Conservation (phyloP, 2,888 invertebrate genomes). For the Chaetogeoica ovagalla region DNA sequence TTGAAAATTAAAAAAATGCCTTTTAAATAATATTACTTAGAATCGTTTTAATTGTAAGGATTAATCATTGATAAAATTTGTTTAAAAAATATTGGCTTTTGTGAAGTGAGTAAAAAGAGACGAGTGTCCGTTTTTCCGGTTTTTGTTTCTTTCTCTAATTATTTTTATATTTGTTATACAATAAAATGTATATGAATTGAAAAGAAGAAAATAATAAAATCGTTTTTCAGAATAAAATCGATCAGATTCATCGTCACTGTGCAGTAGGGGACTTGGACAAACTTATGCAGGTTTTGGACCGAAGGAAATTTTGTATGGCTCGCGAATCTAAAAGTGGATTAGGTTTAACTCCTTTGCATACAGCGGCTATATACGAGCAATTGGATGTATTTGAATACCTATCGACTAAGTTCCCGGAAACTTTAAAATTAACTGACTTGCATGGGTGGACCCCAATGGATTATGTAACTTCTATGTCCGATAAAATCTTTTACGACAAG, state of each 20-base stretch:
- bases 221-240: slow-evolving; percentile 77
- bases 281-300: slow-evolving; percentile 80
- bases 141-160: no score
- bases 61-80: no score
- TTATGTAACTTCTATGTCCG: slow-evolving; percentile 80
- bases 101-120: no score
- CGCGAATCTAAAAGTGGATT: slow-evolving; percentile 80
- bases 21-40: no score
- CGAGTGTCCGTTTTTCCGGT: no score
- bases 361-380: slow-evolving; percentile 82
- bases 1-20: no score
- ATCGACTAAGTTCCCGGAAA: slow-evolving; percentile 79
- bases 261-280: slow-evolving; percentile 81
- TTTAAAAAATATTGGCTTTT: no score
- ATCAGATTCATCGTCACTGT: slow-evolving; percentile 83
- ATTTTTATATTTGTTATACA: no score
- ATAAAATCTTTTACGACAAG: slow-evolving; percentile 61
- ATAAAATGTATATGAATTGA: no score
- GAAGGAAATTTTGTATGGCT: slow-evolving; percentile 88
- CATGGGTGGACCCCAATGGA: slow-evolving; percentile 85
- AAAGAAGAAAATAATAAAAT: not conserved
- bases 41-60: no score
- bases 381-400: slow-evolving; percentile 72
- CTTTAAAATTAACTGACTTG: slow-evolving; percentile 75
- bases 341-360: slow-evolving; percentile 84